Evolutionary conservation across 2,797 vertebrate genomes (phyloP), one percentile per base, ranked within the genome.

Genomic region (Leptodactylus fallax): DNA sequence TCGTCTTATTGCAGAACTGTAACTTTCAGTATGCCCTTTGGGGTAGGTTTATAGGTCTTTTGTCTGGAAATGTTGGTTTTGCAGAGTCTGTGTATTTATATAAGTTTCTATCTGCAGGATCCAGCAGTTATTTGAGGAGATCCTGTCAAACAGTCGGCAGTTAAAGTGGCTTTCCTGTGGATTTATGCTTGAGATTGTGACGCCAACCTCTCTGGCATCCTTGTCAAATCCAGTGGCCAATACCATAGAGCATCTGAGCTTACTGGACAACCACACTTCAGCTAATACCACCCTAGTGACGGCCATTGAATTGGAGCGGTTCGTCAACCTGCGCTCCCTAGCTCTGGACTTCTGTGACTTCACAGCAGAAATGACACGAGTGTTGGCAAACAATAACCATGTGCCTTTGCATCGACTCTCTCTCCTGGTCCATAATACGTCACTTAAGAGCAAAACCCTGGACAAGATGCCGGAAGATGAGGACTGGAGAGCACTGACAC

Each of bases 341-440:
- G 97, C 97, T 91, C 93, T 99, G 92, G 98, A 99, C 95, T 99
- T 98, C 94, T 97, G 97, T 90, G 97, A 99, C 95, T 97, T 99
- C 90, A 98, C 97, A 87, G 96, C 97, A 85, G 96, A 97, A 91
- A 97, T 99, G 93, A 97, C 97, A 87, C 95, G 95, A 93, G 95
- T 99, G 91, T 95, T 99, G 91, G 95, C 98, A 6, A 95, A 96
- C 88, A 95, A 94, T 79, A 96, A 95, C 91, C 97, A 97, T 47
- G 95, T 95, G 91, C 98, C 98, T 87, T 96, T 99, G 90, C 97
- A 98, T 93, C 97, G 98, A 94, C 96, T 99, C 80, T 98, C 98
- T 85, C 96, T 99, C 91, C 94, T 99, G 94, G 96, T 99, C 91
- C 97, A 98, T 82, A 98, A 96, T 53, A 95, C 96, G 88, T 96